These are phyloP conservation scores for Heliconius himera DNA, from an alignment of 1,140 invertebrate species.

Conservation along the genomic window DNA sequence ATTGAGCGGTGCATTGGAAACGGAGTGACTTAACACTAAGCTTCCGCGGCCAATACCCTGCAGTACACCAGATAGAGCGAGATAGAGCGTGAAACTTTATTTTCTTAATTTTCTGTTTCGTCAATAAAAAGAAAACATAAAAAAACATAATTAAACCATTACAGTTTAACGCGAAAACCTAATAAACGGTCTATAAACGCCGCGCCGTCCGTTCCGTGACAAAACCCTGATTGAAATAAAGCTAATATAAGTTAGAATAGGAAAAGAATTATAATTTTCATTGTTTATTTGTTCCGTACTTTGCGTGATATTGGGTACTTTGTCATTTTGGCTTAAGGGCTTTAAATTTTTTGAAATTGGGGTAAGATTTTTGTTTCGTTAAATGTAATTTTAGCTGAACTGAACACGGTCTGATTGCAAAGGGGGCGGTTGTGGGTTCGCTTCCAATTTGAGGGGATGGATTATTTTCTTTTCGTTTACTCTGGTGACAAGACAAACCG, in stretches of 20 bases:
- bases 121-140: no score
- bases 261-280: not conserved
- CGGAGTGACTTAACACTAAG: no score
- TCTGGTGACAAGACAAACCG: not conserved
- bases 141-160: not conserved
- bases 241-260: not conserved
- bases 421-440: not conserved
- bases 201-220: not conserved
- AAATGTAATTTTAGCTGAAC: not conserved
- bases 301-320: not conserved
- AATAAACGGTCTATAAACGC: conserved; percentile 10
- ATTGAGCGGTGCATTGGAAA: no score
- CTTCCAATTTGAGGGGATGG: not conserved
- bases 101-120: no score
- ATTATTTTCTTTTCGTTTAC: not conserved
- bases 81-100: no score
- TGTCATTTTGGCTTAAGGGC: not conserved
- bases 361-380: not conserved
- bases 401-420: not conserved
- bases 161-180: not conserved
- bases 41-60: no score
- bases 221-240: conserved; percentile 3
- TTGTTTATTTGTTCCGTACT: not conserved
- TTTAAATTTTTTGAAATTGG: not conserved
- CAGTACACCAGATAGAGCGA: no score